phyloP scores from a whole-genome alignment of 2,113 vertebrate genomes.

The Agapornis roseicollis region DNA sequence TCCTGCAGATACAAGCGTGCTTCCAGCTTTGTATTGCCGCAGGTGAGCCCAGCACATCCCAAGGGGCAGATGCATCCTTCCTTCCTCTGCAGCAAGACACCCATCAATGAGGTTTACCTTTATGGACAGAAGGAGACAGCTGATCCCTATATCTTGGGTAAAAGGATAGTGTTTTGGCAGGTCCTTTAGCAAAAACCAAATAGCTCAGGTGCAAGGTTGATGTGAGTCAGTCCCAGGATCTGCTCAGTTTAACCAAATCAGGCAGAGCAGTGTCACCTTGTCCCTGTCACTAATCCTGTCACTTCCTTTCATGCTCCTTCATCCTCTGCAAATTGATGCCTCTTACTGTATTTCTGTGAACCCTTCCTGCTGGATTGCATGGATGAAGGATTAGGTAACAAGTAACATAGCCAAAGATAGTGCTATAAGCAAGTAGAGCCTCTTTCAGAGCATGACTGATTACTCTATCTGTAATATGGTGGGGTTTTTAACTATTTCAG shows the following conservation, averaged over 20 bases:
- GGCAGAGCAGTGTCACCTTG: background rate
- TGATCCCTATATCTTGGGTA: background rate
- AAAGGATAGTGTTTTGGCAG: background rate
- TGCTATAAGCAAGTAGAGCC: background rate
- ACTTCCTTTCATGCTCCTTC: background rate
- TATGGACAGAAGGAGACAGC: too few relatives aligned
- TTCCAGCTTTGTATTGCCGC: background rate
- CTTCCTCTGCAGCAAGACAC: background rate
- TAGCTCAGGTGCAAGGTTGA: background rate
- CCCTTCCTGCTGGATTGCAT: slow-evolving; percentile 23
- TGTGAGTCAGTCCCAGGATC: background rate
- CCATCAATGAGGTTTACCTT: background rate
- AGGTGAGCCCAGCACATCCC: background rate
- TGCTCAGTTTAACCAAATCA: background rate
- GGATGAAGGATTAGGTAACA: background rate
- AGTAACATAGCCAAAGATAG: background rate
- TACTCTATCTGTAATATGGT: background rate
- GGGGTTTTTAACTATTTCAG: background rate
- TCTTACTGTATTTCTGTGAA: background rate
- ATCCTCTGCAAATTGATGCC: background rate
- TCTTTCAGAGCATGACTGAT: slow-evolving; percentile 7
- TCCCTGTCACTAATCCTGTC: slow-evolving; percentile 32
- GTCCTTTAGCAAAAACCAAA: background rate
- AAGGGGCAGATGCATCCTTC: background rate
- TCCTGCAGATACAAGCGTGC: background rate